phyloP scores from a whole-genome alignment of 1,140 invertebrate species.

The Adelges cooleyi region DNA sequence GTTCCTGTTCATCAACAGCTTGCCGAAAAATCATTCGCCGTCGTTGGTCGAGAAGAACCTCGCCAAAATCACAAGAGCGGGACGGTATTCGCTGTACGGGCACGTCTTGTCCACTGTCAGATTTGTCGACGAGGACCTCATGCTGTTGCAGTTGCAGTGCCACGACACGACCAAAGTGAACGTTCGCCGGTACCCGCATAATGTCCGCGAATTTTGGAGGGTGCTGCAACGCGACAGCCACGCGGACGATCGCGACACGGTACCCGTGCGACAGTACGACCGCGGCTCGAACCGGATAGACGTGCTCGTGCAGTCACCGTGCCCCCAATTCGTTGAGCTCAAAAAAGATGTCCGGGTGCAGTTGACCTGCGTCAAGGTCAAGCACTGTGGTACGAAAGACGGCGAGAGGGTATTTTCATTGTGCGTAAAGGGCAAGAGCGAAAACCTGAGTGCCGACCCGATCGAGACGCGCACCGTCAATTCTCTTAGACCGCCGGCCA shows the following conservation, averaged over 20 bases:
- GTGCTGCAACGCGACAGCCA: background rate
- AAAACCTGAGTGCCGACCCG: background rate
- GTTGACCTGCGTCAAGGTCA: background rate
- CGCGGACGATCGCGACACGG: background rate
- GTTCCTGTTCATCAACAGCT: background rate
- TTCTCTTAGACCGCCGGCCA: background rate
- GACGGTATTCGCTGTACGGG: conserved; percentile 1
- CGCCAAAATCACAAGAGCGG: background rate
- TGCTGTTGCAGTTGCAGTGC: background rate
- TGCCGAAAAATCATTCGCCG: no score
- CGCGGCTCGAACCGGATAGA: background rate
- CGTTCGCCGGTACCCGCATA: background rate
- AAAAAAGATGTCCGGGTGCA: background rate
- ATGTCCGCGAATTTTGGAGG: background rate
- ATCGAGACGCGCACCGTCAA: background rate
- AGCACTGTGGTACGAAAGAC: background rate
- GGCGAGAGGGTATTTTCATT: background rate
- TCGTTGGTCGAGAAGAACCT: background rate
- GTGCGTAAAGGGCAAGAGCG: background rate
- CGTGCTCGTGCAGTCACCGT: background rate
- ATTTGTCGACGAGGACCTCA: background rate
- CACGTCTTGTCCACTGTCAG: background rate
- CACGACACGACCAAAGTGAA: background rate
- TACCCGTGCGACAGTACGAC: background rate
- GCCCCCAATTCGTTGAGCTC: no score